Percentiles rank a stretch among this genome's conserved stretches.
Conservation (phyloP, 2,888 invertebrate genomes). For the Malacosoma neustria region DNA sequence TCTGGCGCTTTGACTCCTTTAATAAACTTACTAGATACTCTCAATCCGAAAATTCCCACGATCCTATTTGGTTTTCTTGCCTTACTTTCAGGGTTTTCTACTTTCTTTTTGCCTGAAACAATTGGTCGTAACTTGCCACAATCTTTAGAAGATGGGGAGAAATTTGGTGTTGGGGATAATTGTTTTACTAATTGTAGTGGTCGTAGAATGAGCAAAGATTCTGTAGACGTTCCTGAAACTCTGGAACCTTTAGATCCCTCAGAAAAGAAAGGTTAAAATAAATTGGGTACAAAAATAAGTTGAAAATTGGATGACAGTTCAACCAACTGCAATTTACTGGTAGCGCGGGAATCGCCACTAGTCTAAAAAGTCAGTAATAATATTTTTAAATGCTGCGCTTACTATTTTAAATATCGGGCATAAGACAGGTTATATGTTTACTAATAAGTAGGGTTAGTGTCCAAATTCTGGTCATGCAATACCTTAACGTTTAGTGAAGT, state of each 20-base stretch:
- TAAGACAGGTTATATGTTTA: not conserved
- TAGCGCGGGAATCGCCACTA: not conserved
- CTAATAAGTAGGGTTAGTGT: not conserved
- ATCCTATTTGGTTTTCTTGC: slow-evolving; percentile 85
- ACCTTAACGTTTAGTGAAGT: no score
- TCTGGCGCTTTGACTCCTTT: slow-evolving; percentile 88
- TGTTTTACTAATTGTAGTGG: slow-evolving; percentile 81
- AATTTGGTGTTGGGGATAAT: slow-evolving; percentile 87
- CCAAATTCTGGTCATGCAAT: not conserved
- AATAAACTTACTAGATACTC: slow-evolving; percentile 83
- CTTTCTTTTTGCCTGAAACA: slow-evolving; percentile 87
- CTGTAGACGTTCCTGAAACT: slow-evolving; percentile 54
- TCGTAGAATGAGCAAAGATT: slow-evolving; percentile 46
- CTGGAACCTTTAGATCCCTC: slow-evolving; percentile 55
- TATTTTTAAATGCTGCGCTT: not conserved
- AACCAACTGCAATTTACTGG: not conserved
- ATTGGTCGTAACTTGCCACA: slow-evolving; percentile 87
- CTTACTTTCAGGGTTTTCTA: slow-evolving; percentile 81
- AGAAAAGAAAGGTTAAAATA: slow-evolving; percentile 37
- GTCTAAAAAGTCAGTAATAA: not conserved
- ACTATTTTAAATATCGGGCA: not conserved
- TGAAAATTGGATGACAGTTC: not conserved
- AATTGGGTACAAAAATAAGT: not conserved
- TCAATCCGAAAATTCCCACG: slow-evolving; percentile 86
- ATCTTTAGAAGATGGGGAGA: slow-evolving; percentile 88